These are phyloP conservation scores for Channa maculata DNA, from an alignment of 2,113 vertebrate species.

Conservation along the genomic window DNA sequence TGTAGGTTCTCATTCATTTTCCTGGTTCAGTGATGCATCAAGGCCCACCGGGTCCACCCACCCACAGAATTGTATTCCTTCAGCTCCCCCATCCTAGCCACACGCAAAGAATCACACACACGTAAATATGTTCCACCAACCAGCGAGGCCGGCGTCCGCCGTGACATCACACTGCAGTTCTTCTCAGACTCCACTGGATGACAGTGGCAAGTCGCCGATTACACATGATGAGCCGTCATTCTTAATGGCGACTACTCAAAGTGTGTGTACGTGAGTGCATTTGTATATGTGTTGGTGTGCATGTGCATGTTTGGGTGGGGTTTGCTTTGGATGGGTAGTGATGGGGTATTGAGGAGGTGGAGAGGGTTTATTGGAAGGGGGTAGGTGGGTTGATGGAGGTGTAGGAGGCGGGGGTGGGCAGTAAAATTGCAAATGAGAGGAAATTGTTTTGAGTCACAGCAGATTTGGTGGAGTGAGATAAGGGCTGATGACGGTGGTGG, in stretches of 20 bases:
- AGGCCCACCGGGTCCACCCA: constrained; percentile 71
- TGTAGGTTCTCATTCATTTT: constrained; percentile 71
- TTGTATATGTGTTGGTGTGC: constrained; percentile 46
- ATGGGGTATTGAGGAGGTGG: constrained; percentile 60
- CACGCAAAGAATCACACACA: constrained; percentile 60
- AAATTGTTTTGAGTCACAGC: constrained; percentile 83
- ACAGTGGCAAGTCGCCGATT: constrained; percentile 73
- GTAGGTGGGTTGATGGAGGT: constrained; percentile 68
- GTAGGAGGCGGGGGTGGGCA: constrained; percentile 55
- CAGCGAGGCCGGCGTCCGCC: constrained; percentile 56
- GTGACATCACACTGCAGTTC: constrained; percentile 81
- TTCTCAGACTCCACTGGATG: constrained; percentile 76
- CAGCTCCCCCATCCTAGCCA: constrained; percentile 61
- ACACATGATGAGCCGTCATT: constrained; percentile 69
- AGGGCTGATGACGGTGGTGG: constrained; percentile 77
- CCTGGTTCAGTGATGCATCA: constrained; percentile 73
- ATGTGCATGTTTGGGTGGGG: constrained; percentile 65
- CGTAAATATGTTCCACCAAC: constrained; percentile 75
- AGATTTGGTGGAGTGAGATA: constrained; percentile 82
- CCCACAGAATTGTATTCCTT: constrained; percentile 71
- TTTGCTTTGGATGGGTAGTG: constrained; percentile 51
- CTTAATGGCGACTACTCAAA: constrained; percentile 63
- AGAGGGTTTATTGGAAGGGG: constrained; percentile 62
- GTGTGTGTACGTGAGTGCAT: constrained; percentile 70
- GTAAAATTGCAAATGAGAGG: constrained; percentile 79